Conservation (phyloP, 2,888 invertebrate genomes). For the Hylaea fasciaria region DNA sequence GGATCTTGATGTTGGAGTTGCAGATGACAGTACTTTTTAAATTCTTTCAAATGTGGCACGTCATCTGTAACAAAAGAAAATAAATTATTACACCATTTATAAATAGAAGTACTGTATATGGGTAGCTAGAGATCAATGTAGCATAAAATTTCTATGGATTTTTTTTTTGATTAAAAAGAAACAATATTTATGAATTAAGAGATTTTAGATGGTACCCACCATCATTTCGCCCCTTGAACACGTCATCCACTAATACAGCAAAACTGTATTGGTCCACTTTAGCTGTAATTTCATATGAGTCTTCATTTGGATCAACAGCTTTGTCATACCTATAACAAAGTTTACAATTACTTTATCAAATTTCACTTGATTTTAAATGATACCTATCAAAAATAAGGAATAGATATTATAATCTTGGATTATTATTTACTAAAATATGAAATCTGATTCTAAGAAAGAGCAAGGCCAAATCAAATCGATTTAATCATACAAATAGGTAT, state of each 20-base stretch:
- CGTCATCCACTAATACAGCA: slow-evolving; percentile 90
- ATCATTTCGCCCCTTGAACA: slow-evolving; percentile 86
- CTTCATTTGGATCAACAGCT: slow-evolving; percentile 89
- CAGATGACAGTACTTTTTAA: slow-evolving; percentile 88
- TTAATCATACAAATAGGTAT: too few species aligned
- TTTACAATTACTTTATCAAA: background rate
- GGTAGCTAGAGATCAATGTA: too few species aligned
- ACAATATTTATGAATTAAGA: background rate
- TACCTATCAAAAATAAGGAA: background rate
- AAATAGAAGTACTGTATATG: too few species aligned
- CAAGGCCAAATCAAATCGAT: too few species aligned
- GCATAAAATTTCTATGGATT: too few species aligned
- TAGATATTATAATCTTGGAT: too few species aligned
- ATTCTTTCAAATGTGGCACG: slow-evolving; percentile 88
- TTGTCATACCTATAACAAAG: slow-evolving; percentile 86
- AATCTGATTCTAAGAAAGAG: too few species aligned
- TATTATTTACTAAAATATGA: too few species aligned
- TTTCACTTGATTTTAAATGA: background rate
- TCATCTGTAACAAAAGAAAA: slow-evolving; percentile 81
- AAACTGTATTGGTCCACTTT: slow-evolving; percentile 92
- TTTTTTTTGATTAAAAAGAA: too few species aligned
- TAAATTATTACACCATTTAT: too few species aligned
- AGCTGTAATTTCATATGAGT: slow-evolving; percentile 80
- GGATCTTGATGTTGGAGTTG: slow-evolving; percentile 88
- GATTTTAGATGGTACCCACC: slow-evolving; percentile 62